Conservation (phyloP, 2,113 vertebrate species). For the Dicrurus megarhynchus region DNA sequence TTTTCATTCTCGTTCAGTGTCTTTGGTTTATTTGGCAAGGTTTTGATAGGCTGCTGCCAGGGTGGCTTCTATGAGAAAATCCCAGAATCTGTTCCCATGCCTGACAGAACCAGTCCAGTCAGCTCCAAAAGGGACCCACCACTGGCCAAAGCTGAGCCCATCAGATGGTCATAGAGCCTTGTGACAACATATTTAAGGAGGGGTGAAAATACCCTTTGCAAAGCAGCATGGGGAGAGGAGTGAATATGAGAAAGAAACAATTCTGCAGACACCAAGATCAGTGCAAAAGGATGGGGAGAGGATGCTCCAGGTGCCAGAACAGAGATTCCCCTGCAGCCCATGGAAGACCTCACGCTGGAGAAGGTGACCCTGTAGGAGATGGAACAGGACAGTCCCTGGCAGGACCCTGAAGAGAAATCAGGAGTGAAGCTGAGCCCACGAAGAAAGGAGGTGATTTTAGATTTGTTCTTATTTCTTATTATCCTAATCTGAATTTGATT, state of each 20-base stretch:
- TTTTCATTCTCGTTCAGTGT: not conserved
- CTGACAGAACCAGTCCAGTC: not conserved
- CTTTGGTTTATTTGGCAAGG: not conserved
- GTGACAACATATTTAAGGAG: not conserved
- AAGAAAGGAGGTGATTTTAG: not conserved
- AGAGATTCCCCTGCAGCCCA: not conserved
- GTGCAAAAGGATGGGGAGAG: not conserved
- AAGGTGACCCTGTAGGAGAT: not conserved
- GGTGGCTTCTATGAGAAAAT: not conserved
- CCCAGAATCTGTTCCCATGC: not conserved
- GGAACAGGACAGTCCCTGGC: not conserved
- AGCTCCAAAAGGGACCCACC: not conserved
- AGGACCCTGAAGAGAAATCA: not conserved
- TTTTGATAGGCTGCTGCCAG: not conserved
- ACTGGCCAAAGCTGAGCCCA: not conserved
- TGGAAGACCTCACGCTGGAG: rapidly evolving
- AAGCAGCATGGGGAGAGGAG: not conserved
- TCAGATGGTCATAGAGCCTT: rapidly evolving
- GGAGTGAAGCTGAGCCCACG: not conserved
- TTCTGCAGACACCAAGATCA: not conserved
- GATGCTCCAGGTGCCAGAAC: not conserved
- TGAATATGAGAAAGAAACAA: not conserved
- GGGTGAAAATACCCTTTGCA: not conserved
- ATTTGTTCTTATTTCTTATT: not conserved
- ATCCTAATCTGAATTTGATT: not conserved